Base-by-base conservation (phyloP, 2,797 vertebrate species). In the Takifugu ocellatus region DNA sequence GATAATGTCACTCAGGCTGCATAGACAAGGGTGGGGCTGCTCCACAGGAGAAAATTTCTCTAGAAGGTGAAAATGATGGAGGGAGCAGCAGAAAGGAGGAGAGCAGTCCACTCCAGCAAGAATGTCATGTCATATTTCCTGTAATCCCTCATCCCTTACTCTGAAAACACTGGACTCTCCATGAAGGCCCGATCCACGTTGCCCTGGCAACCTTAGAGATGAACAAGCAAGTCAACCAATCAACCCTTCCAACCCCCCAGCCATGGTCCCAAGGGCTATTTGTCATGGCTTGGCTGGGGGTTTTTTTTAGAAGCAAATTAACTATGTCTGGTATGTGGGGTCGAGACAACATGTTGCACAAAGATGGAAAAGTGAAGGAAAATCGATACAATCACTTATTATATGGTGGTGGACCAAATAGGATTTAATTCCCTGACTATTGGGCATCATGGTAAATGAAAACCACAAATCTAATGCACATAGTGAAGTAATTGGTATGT, bases 61-160 rank as follows among this genome's bases (percentile, higher is more conserved):
- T 72, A 59, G 54, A 80, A 59, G 71, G 51, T 68, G 54, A 64
- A 75, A 78, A 60, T 74, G 81, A 63, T 67, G 50, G 47, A 65
- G 51, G 59, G 77, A 39, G 59, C 25, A 53, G 61, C 27, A 61
- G 61, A 49, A 77, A 65, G 36, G 62, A 48, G 55, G 51, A 78
- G 52, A 68, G 66, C 39, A 58, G 74, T 79, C 77, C 72, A 47
- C 74, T 80, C 68, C 66, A 68, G 78, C 68, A 81, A 76, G 87
- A 90, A 90, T 90, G 88, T 87, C 89, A 89, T 90, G 89, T 92
- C 90, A 91, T 92, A 92, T 92, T 92, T 92, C 87, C 91, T 91
- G 90, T 91, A 92, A 92, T 92, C 90, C 89, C 82, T 84, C 68
- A 71, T 91, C 89, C 83, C 72, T 78, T 66, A 75, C 83, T 87